Base-by-base conservation (phyloP, 2,113 vertebrate genomes). In the Oncorhynchus keta region DNA sequence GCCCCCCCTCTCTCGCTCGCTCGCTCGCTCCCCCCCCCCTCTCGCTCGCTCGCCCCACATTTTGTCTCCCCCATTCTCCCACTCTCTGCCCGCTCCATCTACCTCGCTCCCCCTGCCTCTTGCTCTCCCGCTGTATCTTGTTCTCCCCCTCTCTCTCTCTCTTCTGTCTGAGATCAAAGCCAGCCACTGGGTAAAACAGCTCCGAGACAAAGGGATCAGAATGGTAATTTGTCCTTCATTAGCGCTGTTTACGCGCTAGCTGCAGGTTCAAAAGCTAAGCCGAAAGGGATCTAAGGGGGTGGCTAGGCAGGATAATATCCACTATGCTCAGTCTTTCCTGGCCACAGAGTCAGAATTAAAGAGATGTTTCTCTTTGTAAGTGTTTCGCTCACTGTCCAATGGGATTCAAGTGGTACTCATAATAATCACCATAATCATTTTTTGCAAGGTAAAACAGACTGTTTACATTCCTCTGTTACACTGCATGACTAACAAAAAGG, bases 141-240 rank as follows among this genome's bases (percentile, higher is more conserved):
- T 1, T 35, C 32, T 6, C 32, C 1, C 32, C 3, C 30, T 30
- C 32, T 5, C 12, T 2, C 1, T 64, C 61, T 5, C 22, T 49
- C 65, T 57, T 64, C 26, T 62, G 22, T 51, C 18, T 68, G 32
- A 5, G 66, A 81, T 79, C 68, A 81, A 79, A 84, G 74, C 13
- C 24, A 14, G 70, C 55, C 16, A 3, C 72, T 78, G 28, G 67
- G 62, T 76, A 55, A 48, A 69, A 28, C 51, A 39, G 7, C 24
- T 51, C 72, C 32, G 5, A 83, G 51, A 81, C 65, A 35, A 79
- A 78, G 57, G 20, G 22, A 76, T 45, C 32, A 64, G 67, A 68
- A 80, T 74, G 22, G 57, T 80, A 64, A 84, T 82, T 74, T 61
- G 14, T 5, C 71, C 70, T 74, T 61, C 80, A 79, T 81, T 74